Conservation (phyloP, 2,113 vertebrate genomes). For the Gasterosteus aculeatus region DNA sequence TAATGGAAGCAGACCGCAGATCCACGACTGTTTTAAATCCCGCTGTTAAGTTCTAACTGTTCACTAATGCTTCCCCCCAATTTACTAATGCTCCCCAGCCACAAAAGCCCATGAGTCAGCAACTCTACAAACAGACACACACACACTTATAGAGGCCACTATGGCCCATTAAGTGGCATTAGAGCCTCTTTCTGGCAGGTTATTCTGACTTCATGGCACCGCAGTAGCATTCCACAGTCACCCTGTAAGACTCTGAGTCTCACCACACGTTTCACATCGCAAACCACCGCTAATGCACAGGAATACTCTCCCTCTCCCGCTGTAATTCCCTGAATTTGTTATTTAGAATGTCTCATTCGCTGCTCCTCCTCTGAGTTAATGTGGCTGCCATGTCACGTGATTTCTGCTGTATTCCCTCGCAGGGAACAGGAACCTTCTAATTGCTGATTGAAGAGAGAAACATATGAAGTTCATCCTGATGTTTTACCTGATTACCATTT, state of each 20-base stretch:
- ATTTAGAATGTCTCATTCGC: neutral
- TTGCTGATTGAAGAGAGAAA: neutral
- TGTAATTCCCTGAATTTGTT: neutral
- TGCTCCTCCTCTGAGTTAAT: neutral
- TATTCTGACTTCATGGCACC: constrained; percentile 67
- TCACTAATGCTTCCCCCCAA: constrained; percentile 70
- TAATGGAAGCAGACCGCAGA: constrained; percentile 73
- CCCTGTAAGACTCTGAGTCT: constrained; percentile 70
- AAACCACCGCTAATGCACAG: constrained; percentile 66
- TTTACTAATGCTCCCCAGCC: constrained; percentile 73
- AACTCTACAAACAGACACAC: constrained; percentile 36
- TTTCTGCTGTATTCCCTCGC: neutral
- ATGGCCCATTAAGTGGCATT: constrained; percentile 67
- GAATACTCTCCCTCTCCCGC: neutral
- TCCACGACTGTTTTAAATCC: constrained; percentile 55
- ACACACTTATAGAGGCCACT: constrained; percentile 1
- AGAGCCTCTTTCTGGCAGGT: constrained; percentile 60
- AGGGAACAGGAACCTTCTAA: neutral
- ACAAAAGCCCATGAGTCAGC: constrained; percentile 71
- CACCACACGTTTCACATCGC: constrained; percentile 59
- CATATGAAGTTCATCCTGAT: neutral
- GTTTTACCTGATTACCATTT: too few relatives aligned
- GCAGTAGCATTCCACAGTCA: constrained; percentile 60
- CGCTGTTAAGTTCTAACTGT: constrained; percentile 52
- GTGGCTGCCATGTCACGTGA: neutral